phyloP scores from a whole-genome alignment of 2,888 invertebrate genomes.

The Drosophila pegasa region DNA sequence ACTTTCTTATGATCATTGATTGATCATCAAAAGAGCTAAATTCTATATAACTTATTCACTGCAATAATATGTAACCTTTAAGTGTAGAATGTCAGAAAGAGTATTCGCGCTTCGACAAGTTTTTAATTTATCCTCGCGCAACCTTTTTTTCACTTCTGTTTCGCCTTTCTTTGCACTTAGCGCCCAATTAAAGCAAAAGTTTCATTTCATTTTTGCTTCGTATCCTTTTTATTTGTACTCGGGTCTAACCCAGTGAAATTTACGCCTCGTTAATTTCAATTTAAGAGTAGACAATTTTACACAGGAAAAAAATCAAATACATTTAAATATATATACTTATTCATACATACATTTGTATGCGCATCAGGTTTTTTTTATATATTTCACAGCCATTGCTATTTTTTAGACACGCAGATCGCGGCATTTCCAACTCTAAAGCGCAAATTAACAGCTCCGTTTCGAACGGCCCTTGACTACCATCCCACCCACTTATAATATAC shows the following conservation, averaged over 20 bases:
- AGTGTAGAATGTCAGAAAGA: neutral
- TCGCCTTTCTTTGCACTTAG: constrained; percentile 61
- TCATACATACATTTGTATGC: constrained; percentile 1
- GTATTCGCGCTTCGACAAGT: neutral
- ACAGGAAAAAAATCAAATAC: constrained; percentile 32
- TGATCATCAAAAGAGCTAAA: too few relatives aligned
- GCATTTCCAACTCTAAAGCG: constrained; percentile 58
- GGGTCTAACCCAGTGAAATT: constrained; percentile 62
- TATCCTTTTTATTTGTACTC: constrained; percentile 45
- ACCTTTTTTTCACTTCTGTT: neutral
- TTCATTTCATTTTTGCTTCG: constrained; percentile 59
- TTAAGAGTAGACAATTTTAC: constrained; percentile 78
- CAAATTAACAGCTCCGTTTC: constrained; percentile 72
- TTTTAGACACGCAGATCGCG: constrained; percentile 29
- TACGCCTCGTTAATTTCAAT: constrained; percentile 82
- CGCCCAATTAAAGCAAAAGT: constrained; percentile 74
- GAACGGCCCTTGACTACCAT: constrained; percentile 29
- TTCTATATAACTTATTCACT: too few relatives aligned
- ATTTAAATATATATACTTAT: constrained; percentile 9
- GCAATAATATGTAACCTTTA: neutral
- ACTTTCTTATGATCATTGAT: too few relatives aligned
- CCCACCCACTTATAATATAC: constrained; percentile 19
- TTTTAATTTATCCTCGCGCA: neutral
- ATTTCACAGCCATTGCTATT: constrained; percentile 26
- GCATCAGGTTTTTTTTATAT: neutral